A percentile compares a stretch with the other conserved stretches of the same genome.
Evolutionary conservation across 2,113 vertebrate genomes (phyloP).

Genomic region (Gnathonemus longibarbis): DNA sequence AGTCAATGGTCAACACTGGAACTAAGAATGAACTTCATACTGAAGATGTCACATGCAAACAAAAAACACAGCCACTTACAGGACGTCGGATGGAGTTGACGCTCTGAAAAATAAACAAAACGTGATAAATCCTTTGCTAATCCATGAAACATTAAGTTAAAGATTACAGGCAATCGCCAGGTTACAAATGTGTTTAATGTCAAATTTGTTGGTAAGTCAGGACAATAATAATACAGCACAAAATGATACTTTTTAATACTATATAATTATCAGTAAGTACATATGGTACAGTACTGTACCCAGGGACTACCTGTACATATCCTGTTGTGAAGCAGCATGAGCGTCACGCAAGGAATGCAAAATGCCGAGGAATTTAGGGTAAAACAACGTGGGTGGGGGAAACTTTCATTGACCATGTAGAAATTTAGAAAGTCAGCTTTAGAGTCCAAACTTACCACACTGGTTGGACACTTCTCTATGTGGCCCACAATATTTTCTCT

Average conservation of each 20-base stretch:
- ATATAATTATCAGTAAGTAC: too few species aligned
- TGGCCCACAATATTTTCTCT: constrained; percentile 83
- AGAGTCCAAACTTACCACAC: constrained; percentile 65
- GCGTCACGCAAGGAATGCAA: background rate
- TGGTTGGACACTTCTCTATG: constrained; percentile 85
- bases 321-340: background rate
- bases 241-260: background rate
- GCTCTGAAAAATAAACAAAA: constrained; percentile 68
- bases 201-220: background rate
- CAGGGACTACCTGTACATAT: background rate
- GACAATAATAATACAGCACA: background rate
- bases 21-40: background rate
- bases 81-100: constrained; percentile 82
- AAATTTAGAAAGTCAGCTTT: background rate
- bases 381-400: background rate
- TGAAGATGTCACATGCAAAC: background rate
- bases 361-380: background rate
- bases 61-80: constrained; percentile 65
- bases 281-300: background rate
- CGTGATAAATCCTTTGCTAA: background rate
- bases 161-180: background rate
- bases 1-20: constrained; percentile 18
- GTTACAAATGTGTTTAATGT: background rate
- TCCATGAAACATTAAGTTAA: background rate
- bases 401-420: background rate